These are phyloP conservation scores for Pinna nobilis DNA, from an alignment of 1,140 invertebrate species.

Conservation along the genomic window DNA sequence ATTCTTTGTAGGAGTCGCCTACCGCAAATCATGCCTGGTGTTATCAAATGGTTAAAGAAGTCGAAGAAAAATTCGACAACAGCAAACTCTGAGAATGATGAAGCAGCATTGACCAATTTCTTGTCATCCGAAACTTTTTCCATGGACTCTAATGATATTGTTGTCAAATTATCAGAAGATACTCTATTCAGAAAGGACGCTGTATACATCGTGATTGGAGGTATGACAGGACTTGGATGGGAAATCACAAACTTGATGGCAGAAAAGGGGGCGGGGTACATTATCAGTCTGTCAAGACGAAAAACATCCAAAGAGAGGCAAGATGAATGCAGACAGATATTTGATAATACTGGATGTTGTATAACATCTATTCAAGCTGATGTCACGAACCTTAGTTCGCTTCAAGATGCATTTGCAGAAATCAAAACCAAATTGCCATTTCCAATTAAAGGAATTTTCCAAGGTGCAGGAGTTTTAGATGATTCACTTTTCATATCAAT, in stretches of 20 bases:
- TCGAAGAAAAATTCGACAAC: too few species aligned
- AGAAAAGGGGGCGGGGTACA: slow-evolving; percentile 47
- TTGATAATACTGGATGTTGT: slow-evolving; percentile 25
- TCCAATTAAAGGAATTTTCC: slow-evolving; percentile 56
- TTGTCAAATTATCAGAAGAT: slow-evolving; percentile 3
- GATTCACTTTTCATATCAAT: slow-evolving; percentile 47
- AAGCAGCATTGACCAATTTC: too few species aligned
- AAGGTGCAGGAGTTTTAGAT: slow-evolving; percentile 57
- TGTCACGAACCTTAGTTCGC: slow-evolving; percentile 35
- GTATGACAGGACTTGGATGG: slow-evolving; percentile 64
- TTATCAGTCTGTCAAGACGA: slow-evolving; percentile 50
- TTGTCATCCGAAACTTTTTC: too few species aligned
- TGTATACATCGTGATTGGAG: slow-evolving; percentile 59
- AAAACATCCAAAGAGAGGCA: slow-evolving; percentile 24
- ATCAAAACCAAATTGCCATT: slow-evolving; percentile 21
- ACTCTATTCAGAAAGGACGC: background rate
- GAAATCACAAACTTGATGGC: slow-evolving; percentile 53
- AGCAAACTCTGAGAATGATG: too few species aligned
- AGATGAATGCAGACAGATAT: slow-evolving; percentile 38
- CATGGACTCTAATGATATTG: too few species aligned
- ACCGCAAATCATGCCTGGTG: too few species aligned
- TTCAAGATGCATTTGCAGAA: slow-evolving; percentile 30
- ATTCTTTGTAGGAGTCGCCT: too few species aligned
- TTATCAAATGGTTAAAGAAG: too few species aligned
- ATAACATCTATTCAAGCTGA: slow-evolving; percentile 44